A percentile compares a stretch with the other conserved stretches of the same genome.
phyloP scores from a whole-genome alignment of 53 echinoderm and acorn worm species.

The Temnopleurus reevesii region DNA sequence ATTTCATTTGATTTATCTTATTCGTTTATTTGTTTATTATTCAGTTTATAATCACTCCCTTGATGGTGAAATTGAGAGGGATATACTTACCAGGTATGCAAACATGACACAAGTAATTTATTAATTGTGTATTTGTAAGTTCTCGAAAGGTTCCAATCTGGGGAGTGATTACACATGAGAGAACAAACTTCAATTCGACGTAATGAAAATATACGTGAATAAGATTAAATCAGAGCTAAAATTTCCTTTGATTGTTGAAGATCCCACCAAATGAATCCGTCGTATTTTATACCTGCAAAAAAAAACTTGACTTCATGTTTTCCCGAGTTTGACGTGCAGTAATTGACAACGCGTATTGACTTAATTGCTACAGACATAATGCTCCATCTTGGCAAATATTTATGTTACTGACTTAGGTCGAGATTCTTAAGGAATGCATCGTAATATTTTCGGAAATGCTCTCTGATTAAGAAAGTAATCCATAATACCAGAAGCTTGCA shows the following conservation, averaged over 20 bases:
- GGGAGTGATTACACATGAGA: conserved; percentile 11
- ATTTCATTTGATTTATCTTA: too few relatives aligned
- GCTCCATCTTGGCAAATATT: not conserved
- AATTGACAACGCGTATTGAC: conserved; percentile 14
- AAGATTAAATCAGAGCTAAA: not conserved
- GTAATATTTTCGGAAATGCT: conserved; percentile 49
- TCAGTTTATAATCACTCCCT: too few relatives aligned
- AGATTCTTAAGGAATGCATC: conserved; percentile 20
- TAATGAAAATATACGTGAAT: conserved; percentile 29
- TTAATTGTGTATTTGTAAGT: too few relatives aligned
- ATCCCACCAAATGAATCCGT: conserved; percentile 16
- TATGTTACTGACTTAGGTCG: conserved; percentile 3
- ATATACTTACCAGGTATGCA: too few relatives aligned
- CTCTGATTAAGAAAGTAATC: conserved; percentile 58
- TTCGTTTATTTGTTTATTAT: too few relatives aligned
- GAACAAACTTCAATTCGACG: not conserved
- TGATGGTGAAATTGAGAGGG: too few relatives aligned
- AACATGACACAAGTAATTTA: too few relatives aligned
- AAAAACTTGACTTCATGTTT: not conserved
- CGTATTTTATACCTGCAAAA: not conserved
- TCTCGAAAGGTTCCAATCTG: too few relatives aligned
- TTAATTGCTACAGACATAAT: not conserved
- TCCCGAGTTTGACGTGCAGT: not conserved
- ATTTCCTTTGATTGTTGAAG: conserved; percentile 40
- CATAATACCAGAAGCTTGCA: not conserved